Evolutionary conservation across 2,113 vertebrate species (phyloP).

Genomic region (Mesitornis unicolor): DNA sequence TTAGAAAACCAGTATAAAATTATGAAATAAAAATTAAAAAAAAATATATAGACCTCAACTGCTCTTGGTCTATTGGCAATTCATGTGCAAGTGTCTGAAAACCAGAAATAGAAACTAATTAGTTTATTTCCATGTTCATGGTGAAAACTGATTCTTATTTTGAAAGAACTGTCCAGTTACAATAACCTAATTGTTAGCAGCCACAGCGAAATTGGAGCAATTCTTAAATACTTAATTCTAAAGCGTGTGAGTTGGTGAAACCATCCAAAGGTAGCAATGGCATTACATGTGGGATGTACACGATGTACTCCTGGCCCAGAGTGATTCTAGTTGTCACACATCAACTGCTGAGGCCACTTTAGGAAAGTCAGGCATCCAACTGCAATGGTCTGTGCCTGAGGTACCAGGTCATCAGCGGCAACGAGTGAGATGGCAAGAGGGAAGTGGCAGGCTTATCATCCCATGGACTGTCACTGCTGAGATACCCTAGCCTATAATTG

Average conservation of each 20-base stretch:
- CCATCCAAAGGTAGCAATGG: rapidly evolving
- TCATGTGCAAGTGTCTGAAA: not conserved
- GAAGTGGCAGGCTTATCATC: not conserved
- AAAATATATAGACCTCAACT: not conserved
- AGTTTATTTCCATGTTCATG: not conserved
- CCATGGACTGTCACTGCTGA: not conserved
- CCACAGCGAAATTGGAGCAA: not conserved
- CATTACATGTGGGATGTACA: not conserved
- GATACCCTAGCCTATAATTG: not conserved
- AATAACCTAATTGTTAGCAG: not conserved
- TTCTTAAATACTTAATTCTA: not conserved
- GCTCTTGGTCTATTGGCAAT: not conserved
- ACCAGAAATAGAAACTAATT: not conserved
- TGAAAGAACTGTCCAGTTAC: not conserved
- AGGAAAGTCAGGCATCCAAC: not conserved
- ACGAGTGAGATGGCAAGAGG: not conserved
- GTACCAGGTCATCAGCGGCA: not conserved
- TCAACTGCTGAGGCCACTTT: not conserved
- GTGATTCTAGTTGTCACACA: not conserved
- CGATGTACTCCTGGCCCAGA: not conserved
- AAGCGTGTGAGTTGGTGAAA: not conserved
- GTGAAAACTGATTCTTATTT: not conserved
- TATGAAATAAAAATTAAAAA: not conserved
- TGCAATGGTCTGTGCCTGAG: not conserved
- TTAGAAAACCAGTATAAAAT: not conserved